A percentile compares a stretch with the other conserved stretches of the same genome.
Conservation (phyloP, 2,113 vertebrate genomes). For the Hippocampus barbouri region DNA sequence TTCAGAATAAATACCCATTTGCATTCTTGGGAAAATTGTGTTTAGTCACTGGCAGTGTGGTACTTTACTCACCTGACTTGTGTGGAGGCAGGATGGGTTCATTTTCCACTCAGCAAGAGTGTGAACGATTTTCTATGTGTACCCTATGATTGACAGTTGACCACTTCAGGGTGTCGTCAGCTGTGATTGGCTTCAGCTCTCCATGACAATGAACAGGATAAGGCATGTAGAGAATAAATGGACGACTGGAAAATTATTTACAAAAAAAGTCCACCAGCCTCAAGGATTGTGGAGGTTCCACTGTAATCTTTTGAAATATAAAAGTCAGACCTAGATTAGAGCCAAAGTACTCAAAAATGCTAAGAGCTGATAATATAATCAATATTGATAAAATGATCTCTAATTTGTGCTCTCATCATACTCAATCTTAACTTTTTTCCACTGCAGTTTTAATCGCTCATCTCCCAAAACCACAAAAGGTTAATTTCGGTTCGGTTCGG, state of each 20-base stretch:
- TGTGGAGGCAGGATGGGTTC: too few species aligned
- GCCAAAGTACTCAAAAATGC: neutral
- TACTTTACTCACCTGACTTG: too few species aligned
- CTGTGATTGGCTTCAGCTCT: too few species aligned
- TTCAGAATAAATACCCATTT: neutral
- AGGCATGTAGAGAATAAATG: too few species aligned
- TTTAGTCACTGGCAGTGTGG: too few species aligned
- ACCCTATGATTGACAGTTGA: too few species aligned
- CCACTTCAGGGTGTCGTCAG: too few species aligned
- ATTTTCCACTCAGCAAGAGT: too few species aligned
- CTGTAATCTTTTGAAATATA: neutral
- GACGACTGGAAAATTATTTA: too few species aligned
- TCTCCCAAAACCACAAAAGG: slow-evolving; percentile 2
- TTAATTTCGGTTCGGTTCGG: slow-evolving; percentile 30
- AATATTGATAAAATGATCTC: neutral
- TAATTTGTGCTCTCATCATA: neutral
- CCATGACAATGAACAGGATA: too few species aligned
- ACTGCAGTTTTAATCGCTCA: neutral
- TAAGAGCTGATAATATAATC: neutral
- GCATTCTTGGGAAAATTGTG: neutral
- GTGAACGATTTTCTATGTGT: too few species aligned
- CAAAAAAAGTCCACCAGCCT: too few species aligned
- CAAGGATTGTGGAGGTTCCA: neutral
- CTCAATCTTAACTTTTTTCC: neutral
- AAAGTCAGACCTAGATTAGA: neutral